These are phyloP conservation scores for Molossus alvarezi DNA, from an alignment of 2,797 vertebrate species.

Conservation along the genomic window DNA sequence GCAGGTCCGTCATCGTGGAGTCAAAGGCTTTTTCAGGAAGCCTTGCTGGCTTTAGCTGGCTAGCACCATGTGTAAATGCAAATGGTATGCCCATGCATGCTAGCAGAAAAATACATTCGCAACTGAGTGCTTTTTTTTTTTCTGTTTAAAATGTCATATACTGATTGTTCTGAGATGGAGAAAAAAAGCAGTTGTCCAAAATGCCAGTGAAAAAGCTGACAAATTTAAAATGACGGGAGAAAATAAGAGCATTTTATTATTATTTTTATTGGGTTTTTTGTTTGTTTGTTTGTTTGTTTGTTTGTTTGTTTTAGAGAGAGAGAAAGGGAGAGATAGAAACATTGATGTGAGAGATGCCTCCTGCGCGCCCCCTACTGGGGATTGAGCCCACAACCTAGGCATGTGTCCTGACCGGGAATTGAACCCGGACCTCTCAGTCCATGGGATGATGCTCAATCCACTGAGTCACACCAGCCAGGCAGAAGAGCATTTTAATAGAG, in stretches of 20 bases:
- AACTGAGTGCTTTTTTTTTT: slow-evolving; percentile 29
- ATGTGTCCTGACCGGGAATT: too few species aligned
- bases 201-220: slow-evolving; percentile 62
- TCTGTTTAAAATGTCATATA: slow-evolving; percentile 46
- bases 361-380: too few species aligned
- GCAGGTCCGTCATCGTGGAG: slow-evolving; percentile 44
- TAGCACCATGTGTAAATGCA: slow-evolving; percentile 58
- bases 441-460: too few species aligned
- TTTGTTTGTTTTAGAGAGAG: too few species aligned
- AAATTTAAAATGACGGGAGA: slow-evolving; percentile 25
- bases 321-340: too few species aligned
- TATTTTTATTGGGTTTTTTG: too few species aligned
- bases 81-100: slow-evolving; percentile 45
- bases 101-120: slow-evolving; percentile 72
- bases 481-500: not conserved
- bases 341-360: too few species aligned
- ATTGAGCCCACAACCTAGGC: too few species aligned
- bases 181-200: slow-evolving; percentile 69
- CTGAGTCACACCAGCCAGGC: too few species aligned
- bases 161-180: slow-evolving; percentile 68
- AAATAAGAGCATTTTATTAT: not conserved
- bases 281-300: too few species aligned
- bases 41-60: slow-evolving; percentile 22
- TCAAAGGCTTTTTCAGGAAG: slow-evolving; percentile 47
- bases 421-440: too few species aligned